Evolutionary conservation across 2,888 invertebrate species (phyloP).

Genomic region (Strigamia transsilvanica): DNA sequence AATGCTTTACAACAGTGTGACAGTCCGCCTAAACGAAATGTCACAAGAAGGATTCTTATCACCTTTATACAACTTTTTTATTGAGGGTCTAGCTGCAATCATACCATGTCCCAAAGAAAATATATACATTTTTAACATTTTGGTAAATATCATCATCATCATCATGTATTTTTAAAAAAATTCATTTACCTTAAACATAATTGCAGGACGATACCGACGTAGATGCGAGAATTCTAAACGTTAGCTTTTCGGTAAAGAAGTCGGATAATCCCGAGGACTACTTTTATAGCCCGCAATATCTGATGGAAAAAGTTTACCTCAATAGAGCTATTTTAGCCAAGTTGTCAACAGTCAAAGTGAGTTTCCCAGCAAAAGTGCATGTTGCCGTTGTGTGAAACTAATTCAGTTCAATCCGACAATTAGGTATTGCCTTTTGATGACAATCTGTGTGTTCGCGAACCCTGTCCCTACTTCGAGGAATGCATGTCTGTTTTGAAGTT

Average conservation of each 20-base stretch:
- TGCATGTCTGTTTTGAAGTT: conserved; percentile 91
- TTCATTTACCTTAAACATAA: background rate
- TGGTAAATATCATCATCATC: conserved; percentile 65
- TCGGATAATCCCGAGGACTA: conserved; percentile 80
- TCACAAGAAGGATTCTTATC: conserved; percentile 91
- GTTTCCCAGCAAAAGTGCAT: background rate
- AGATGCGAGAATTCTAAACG: conserved; percentile 84
- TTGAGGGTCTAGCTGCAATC: conserved; percentile 90
- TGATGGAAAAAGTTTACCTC: conserved; percentile 92
- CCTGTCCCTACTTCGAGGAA: conserved; percentile 92
- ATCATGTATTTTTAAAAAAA: background rate
- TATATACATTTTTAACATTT: conserved; percentile 89
- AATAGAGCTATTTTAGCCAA: conserved; percentile 86
- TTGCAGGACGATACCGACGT: conserved; percentile 87
- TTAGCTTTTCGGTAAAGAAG: conserved; percentile 88
- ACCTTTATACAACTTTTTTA: conserved; percentile 83
- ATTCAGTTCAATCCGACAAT: background rate
- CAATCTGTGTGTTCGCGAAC: conserved; percentile 93
- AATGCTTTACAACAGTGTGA: conserved; percentile 93
- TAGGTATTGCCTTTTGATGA: conserved; percentile 94
- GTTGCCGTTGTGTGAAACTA: background rate
- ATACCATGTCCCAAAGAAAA: conserved; percentile 92
- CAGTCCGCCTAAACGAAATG: conserved; percentile 91
- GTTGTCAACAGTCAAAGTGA: conserved; percentile 83
- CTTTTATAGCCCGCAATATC: conserved; percentile 86